Percentiles rank a stretch among this genome's conserved stretches.
Conservation (phyloP, 2,113 vertebrate species). For the Pseudopodoces humilis region DNA sequence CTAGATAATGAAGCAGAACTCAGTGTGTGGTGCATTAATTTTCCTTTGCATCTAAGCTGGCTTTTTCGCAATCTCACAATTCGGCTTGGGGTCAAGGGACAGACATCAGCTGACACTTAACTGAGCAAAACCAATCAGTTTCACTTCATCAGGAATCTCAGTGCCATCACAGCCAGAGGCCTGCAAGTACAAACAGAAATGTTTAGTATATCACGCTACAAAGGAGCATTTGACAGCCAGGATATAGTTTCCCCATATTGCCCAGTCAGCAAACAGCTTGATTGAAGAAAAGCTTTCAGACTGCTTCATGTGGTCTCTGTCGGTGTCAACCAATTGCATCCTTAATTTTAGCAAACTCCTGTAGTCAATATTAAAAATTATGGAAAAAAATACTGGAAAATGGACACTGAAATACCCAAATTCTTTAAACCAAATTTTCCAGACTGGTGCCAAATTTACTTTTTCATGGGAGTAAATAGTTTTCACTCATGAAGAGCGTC, state of each 20-base stretch:
- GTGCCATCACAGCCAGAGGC: slow-evolving; percentile 90
- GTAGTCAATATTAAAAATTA: not conserved
- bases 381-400: not conserved
- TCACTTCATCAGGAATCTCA: slow-evolving; percentile 96
- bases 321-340: not conserved
- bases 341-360: not conserved
- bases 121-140: slow-evolving; percentile 98
- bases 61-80: slow-evolving; percentile 77
- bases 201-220: not conserved
- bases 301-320: not conserved
- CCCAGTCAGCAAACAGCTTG: not conserved
- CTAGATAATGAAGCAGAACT: slow-evolving; percentile 79
- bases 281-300: not conserved
- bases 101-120: slow-evolving; percentile 92
- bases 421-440: not conserved
- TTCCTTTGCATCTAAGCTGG: slow-evolving; percentile 73
- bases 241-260: fast-evolving
- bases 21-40: slow-evolving; percentile 68
- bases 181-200: slow-evolving; percentile 72
- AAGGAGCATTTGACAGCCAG: not conserved
- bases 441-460: not conserved
- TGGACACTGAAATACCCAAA: not conserved
- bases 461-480: not conserved
- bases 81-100: slow-evolving; percentile 68
- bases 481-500: not conserved